Base-by-base conservation (phyloP, 2,888 invertebrate species). In the Arctia plantaginis region DNA sequence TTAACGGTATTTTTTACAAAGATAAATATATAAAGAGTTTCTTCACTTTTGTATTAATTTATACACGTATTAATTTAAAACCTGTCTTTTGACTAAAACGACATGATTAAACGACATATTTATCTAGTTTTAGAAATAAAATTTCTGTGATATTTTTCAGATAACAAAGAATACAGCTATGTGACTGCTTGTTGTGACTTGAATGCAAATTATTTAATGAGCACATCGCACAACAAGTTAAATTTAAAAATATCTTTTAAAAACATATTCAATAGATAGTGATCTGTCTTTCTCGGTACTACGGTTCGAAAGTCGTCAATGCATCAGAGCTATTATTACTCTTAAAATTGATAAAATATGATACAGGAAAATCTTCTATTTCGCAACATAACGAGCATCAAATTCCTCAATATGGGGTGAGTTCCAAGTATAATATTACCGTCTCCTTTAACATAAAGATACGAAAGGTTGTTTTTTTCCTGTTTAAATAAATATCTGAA, bases 271-370 rank as follows among this genome's bases (percentile, higher is more conserved):
- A 23, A 66, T 39, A 66, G 41, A 33, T 33, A 64, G 64, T 64
- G 30, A 64, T 65, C 64, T 20, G 10, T 35, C 12, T 39, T 39
- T 27, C 67, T n/a, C 39, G 23, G 23, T 59, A 67, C 33, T 72
- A 67, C 67, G 67, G 72, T 35, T 44, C 44, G 68, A 73, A 73
- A 23, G 68, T 64, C 27, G 20, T 47, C 73, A 35, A 73, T 69
- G 68, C 44, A 64, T 73, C 68, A 62, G n/a, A 69, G n/a, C 7
- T 62, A 47, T 68, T 73, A 69, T 73, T 68, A 68, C 68, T 62
- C 18, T 2, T 12, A n/a, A 59, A 64, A 72, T 72, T 59, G 47
- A 41, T 68, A 68, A 68, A 73, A 71, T 62, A 62, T 67, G 62
- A 35, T 39, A 68, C 35, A 68, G 62, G 13, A 44, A 68, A 62